Conservation (phyloP, 2,888 invertebrate species). For the Plutella xylostella region DNA sequence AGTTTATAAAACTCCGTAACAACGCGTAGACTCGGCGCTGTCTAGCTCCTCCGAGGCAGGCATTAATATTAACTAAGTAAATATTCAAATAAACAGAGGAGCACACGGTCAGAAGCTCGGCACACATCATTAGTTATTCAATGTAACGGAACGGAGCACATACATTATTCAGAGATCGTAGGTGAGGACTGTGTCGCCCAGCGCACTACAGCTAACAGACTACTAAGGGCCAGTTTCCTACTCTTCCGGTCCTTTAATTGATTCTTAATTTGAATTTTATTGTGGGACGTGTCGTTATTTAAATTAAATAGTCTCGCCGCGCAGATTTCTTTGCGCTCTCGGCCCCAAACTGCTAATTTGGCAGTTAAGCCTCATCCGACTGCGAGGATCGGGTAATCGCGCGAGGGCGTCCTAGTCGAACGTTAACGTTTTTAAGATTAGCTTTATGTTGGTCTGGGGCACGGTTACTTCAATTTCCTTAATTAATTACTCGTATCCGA, state of each 20-base stretch:
- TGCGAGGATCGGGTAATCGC: too few relatives aligned
- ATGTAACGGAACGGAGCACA: conserved; percentile 49
- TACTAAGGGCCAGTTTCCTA: conserved; percentile 2
- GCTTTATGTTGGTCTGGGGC: conserved; percentile 4
- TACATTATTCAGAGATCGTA: conserved; percentile 17
- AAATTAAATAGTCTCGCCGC: conserved; percentile 24
- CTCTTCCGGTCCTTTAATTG: conserved; percentile 28
- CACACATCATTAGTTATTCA: conserved; percentile 53
- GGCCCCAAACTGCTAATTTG: conserved; percentile 14
- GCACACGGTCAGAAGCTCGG: conserved; percentile 18
- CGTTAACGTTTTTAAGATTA: conserved; percentile 8
- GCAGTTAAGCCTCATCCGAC: conserved; percentile 9
- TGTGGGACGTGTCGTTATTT: conserved; percentile 30
- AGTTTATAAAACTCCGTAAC: neutral
- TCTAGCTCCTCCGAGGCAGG: conserved; percentile 21
- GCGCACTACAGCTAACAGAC: conserved; percentile 3
- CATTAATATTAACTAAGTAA: conserved; percentile 39
- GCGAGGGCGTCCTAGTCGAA: neutral
- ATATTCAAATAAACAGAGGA: conserved; percentile 23
- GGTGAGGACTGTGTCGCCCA: conserved; percentile 12
- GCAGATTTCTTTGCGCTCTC: conserved; percentile 14
- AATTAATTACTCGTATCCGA: conserved; percentile 5
- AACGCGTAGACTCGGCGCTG: conserved; percentile 17
- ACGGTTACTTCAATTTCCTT: conserved; percentile 3
- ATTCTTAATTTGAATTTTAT: conserved; percentile 36